Percentiles rank a stretch among this genome's conserved stretches.
phyloP scores from a whole-genome alignment of 2,797 vertebrate genomes.

The Amniataba percoides region DNA sequence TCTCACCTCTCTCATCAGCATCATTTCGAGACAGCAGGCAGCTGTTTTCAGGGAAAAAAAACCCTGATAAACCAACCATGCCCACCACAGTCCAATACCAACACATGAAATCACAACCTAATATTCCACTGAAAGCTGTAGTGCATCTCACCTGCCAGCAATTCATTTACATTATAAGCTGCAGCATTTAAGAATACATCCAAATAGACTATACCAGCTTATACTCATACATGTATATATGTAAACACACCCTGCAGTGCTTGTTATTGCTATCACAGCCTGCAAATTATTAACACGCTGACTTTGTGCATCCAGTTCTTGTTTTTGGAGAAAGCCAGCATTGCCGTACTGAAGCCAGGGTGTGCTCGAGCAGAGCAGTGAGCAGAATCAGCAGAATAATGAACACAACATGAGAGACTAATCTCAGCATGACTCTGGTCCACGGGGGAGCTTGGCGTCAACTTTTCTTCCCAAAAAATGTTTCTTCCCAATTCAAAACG shows the following conservation, averaged over 20 bases:
- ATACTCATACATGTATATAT: neutral
- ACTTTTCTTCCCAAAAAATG: constrained; percentile 36
- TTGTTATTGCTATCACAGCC: constrained; percentile 1
- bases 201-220: constrained; percentile 7
- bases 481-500: constrained; percentile 18
- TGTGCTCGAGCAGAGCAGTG: constrained; percentile 7
- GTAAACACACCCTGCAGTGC: neutral
- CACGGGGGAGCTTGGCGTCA: constrained; percentile 23
- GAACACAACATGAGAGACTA: constrained; percentile 37
- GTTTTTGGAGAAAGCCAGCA: constrained; percentile 26
- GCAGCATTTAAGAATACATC: neutral
- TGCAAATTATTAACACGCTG: constrained; percentile 15
- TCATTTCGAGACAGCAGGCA: neutral
- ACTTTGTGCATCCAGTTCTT: constrained; percentile 2
- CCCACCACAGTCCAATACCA: neutral
- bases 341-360: constrained; percentile 12
- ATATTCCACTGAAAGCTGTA: constrained; percentile 3
- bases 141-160: neutral
- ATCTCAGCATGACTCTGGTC: constrained; percentile 39
- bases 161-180: constrained; percentile 9
- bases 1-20: neutral
- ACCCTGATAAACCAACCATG: neutral
- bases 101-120: neutral
- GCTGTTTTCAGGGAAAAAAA: neutral
- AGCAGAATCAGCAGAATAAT: constrained; percentile 45